Base-by-base conservation (phyloP, 1,140 invertebrate genomes). In the Drosophila neocordata region DNA sequence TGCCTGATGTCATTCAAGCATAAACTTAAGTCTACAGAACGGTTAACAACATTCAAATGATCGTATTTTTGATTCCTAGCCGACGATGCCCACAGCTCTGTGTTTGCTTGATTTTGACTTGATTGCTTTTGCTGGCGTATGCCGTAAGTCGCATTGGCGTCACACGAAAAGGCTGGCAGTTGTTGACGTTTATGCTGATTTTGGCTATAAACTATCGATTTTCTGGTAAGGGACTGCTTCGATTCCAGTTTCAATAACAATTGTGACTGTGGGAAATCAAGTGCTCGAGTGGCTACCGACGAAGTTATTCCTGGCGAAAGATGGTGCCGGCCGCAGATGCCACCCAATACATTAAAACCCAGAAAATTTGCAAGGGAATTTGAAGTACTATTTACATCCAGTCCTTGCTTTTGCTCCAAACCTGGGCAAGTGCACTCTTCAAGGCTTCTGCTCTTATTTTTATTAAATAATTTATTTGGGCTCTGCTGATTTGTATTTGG, bases 281-380 rank as follows among this genome's bases (percentile, higher is more conserved):
- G 15, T 11, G 2, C 7, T 11, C 18, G 7, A 11, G 8, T 31
- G 27, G 27, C 27, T 6, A 31, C 27, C 27, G 27, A 31, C 5
- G 27, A 7, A 31, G 7, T 6, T 31, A 6, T 31, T 31, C 22
- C 22, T 24, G 27, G 1, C 27, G 27, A 31, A 31, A 31, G 4
- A 6, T 31, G 27, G 5, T 31, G 27, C 13, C 63, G 51, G 3
- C 69, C 69, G 9, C 70, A 64, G 18, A 69, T 53, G 11, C 48
- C 44, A 12, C 56, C 60, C n/a, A 73, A 12, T 18, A 70, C 13
- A 9, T 65, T 70, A 38, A 60, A 70, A 1, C 68, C 37, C 3
- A 73, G 12, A 1, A 68, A 57, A 69, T 65, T 69, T 20, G 60
- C 59, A 0, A 69, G n/a, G 9, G 65, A 53, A 34, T 56, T 38